Base-by-base conservation (phyloP, 2,888 invertebrate species). In the Trachelus tabidus region DNA sequence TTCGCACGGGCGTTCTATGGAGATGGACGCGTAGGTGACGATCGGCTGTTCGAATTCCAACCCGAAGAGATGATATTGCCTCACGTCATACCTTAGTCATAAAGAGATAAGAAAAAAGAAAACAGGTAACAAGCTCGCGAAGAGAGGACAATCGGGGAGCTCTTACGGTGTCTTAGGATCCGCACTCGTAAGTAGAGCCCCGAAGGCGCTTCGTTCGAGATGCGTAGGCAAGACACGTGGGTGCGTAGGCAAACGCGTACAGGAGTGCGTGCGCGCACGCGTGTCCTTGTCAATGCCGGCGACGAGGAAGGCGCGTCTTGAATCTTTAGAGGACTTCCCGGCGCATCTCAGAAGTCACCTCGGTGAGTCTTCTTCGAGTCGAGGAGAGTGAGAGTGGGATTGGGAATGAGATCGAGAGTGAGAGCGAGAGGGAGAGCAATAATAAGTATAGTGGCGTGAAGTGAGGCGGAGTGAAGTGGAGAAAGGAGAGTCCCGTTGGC, bases 401-500 rank as follows among this genome's bases (percentile, higher is more conserved):
- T 56, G 56, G 2, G 75, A 76, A 71, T 75, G 74, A 79, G 37
- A 37, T 69, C 73, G 69, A 35, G 75, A 75, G 73, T 75, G 75
- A 77, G 73, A 78, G 75, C 73, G 75, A 34, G 30, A n/a, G 56
- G 56, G 56, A 56, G 56, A 56, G 56, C 56, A 56, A 56, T 56
- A 23, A 56, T 56, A 56, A 56, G 23, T 56, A 56, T 56, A 23
- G 56, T 56, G 23, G 56, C 56, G 56, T 56, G 23, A 56, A 56
- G 56, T 56, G 56, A 23, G 23, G 56, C 56, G 56, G 56, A 23
- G 56, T 2, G 56, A 23, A 56, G 56, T 56, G 56, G 56, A 56
- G 56, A 56, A 35, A 23, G 83, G 88, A 83, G 88, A 88, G 89
- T 88, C 83, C 85, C 76, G 83, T 82, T 88, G 89, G 89, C 89